A percentile compares a stretch with the other conserved stretches of the same genome.
Conservation (phyloP, 2,888 invertebrate genomes). For the Agonum fuliginosum region DNA sequence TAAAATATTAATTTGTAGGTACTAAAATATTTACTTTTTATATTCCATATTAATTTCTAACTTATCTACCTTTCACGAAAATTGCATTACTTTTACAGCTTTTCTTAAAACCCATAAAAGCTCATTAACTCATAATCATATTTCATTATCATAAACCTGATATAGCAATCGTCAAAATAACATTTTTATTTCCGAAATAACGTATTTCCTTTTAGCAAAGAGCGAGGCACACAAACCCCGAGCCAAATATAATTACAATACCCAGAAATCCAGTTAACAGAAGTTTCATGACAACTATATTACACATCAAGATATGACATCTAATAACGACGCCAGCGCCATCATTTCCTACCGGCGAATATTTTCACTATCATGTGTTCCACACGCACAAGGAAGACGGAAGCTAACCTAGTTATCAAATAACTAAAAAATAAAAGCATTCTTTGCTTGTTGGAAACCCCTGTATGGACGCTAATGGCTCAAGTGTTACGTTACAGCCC, state of each 20-base stretch:
- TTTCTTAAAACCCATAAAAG: constrained; percentile 33
- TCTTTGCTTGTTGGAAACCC: constrained; percentile 5
- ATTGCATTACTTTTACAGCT: constrained; percentile 14
- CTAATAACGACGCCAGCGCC: constrained; percentile 11
- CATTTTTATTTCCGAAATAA: constrained; percentile 31
- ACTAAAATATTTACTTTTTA: no score
- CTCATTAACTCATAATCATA: constrained; percentile 29
- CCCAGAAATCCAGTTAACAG: constrained; percentile 32
- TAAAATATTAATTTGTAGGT: no score
- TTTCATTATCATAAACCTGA: constrained; percentile 21
- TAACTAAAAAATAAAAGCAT: constrained; percentile 15
- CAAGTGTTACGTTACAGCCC: constrained; percentile 27
- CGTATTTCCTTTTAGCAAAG: constrained; percentile 10
- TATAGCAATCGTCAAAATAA: constrained; percentile 24
- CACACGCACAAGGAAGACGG: background rate
- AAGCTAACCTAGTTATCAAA: constrained; percentile 29
- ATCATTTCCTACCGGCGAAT: background rate
- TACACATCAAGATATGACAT: constrained; percentile 38
- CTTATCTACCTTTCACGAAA: constrained; percentile 24
- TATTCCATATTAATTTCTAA: constrained; percentile 36
- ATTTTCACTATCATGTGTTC: background rate
- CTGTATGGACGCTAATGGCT: constrained; percentile 5
- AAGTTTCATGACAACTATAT: constrained; percentile 49
- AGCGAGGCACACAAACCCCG: background rate
- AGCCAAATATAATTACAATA: constrained; percentile 31